Evolutionary conservation across 2,888 invertebrate species (phyloP).

Genomic region (Rhamnusium bicolor): DNA sequence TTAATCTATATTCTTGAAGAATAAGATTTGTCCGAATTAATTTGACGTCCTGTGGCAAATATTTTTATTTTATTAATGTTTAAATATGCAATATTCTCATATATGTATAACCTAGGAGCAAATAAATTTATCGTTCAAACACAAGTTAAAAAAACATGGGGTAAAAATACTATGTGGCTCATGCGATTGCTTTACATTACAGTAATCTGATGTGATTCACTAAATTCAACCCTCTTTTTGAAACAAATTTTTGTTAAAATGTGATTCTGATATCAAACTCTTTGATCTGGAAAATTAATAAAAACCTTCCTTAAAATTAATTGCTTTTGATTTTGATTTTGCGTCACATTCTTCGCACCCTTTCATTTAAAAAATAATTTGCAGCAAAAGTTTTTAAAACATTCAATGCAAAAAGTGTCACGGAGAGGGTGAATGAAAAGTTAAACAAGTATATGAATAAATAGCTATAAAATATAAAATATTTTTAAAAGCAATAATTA

Average conservation of each 20-base stretch:
- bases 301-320: not conserved
- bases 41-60: no score
- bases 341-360: not conserved
- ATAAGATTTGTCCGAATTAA: no score
- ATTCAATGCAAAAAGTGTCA: no score
- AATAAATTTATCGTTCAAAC: not conserved
- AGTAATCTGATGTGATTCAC: not conserved
- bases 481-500: no score
- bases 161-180: not conserved
- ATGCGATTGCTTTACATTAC: not conserved
- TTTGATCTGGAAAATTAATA: not conserved
- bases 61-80: no score
- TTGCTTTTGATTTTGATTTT: not conserved
- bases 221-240: not conserved
- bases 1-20: no score
- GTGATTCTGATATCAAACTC: not conserved
- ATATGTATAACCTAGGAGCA: no score
- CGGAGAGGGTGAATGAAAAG: no score
- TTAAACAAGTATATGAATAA: no score
- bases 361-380: not conserved
- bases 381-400: no score
- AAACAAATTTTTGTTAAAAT: not conserved
- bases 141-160: not conserved
- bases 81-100: not conserved
- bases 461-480: no score